These are phyloP conservation scores for Drosophila carrolli DNA, from an alignment of 1,140 invertebrate species.

Conservation along the genomic window DNA sequence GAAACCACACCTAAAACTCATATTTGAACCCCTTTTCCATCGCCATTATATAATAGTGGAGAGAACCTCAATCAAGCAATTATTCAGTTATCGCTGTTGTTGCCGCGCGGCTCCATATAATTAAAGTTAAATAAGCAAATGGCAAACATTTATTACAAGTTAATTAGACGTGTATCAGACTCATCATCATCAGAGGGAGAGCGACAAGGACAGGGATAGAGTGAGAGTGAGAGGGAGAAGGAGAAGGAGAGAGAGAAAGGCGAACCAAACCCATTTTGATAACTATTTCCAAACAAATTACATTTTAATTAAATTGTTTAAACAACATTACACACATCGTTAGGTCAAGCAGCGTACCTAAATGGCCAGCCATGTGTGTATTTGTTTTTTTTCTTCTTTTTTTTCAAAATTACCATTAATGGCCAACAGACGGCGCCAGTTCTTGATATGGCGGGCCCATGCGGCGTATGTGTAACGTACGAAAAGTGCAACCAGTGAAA, in stretches of 20 bases:
- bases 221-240: neutral
- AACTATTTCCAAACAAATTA: conserved; percentile 84
- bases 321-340: conserved; percentile 84
- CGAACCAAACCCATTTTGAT: conserved; percentile 74
- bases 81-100: conserved; percentile 61
- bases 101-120: conserved; percentile 53
- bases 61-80: conserved; percentile 58
- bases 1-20: conserved; percentile 30
- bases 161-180: conserved; percentile 78
- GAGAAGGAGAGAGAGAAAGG: conserved; percentile 4
- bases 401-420: conserved; percentile 73
- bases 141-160: conserved; percentile 82
- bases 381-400: neutral
- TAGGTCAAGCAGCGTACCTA: conserved; percentile 82
- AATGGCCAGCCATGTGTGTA: conserved; percentile 59
- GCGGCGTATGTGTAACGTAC: conserved; percentile 71
- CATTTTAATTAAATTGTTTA: conserved; percentile 85
- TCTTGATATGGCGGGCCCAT: conserved; percentile 48
- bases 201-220: conserved; percentile 5
- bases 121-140: conserved; percentile 82
- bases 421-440: conserved; percentile 76
- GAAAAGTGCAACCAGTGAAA: conserved; percentile 77
- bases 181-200: conserved; percentile 61
- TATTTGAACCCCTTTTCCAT: conserved; percentile 6
- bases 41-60: conserved; percentile 28